Conservation (phyloP, 2,113 vertebrate species). For the Chaetodon auriga region DNA sequence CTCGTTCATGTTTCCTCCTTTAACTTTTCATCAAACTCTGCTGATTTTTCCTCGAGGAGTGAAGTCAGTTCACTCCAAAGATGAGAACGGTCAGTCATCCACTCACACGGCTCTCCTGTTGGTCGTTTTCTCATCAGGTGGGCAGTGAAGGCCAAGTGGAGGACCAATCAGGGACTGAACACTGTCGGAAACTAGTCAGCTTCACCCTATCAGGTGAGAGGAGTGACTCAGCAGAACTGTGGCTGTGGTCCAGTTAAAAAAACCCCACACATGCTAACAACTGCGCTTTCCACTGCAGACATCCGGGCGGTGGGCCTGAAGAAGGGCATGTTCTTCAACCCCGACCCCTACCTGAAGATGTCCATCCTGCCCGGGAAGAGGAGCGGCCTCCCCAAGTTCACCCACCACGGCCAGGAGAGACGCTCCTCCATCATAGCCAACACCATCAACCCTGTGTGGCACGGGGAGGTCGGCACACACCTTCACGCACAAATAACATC, state of each 20-base stretch:
- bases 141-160: conserved; percentile 86
- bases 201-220: conserved; percentile 94
- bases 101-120: conserved; percentile 33
- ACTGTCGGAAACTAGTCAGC: conserved; percentile 92
- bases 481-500: no score
- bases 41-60: neutral
- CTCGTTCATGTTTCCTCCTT: neutral
- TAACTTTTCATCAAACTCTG: neutral
- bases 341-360: conserved; percentile 98
- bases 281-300: conserved; percentile 78
- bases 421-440: conserved; percentile 94
- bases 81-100: neutral
- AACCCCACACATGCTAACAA: neutral
- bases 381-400: conserved; percentile 92
- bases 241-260: neutral
- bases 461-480: conserved; percentile 89
- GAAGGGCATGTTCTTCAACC: conserved; percentile 99
- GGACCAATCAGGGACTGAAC: conserved; percentile 88
- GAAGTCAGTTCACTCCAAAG: neutral
- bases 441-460: conserved; percentile 96
- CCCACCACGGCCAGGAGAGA: conserved; percentile 95
- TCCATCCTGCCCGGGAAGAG: conserved; percentile 96
- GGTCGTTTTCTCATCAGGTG: conserved; percentile 80
- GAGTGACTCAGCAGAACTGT: neutral
- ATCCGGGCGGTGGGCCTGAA: conserved; percentile 94